Base-by-base conservation (phyloP, 2,888 invertebrate species). In the Galeruca laticollis region DNA sequence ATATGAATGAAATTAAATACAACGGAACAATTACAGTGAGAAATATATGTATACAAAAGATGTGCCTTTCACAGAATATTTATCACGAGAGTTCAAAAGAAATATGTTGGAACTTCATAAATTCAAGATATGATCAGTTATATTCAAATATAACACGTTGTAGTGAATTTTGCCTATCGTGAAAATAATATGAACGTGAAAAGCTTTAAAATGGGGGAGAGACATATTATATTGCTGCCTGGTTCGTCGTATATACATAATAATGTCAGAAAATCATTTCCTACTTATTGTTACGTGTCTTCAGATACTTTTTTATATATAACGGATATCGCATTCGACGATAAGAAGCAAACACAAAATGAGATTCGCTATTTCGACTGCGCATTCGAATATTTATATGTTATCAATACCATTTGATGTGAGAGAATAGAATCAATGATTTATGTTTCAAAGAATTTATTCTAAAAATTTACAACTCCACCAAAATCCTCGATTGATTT, bases 141-240 rank as follows among this genome's bases (percentile, higher is more conserved):
- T 64, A 60, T 69, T 69, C 40, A 43, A 63, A 26, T 26, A 6
- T 26, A 26, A 26, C 26, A 26, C 0, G 1, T 26, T 26, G 26
- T 26, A 5, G 0, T 5, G 26, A 26, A 63, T 52, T 69, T 64
- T 52, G 64, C 52, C 43, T 52, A 37, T 64, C 43, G 40, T 60
- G 47, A 64, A 49, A 60, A 43, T 35, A 64, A 60, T 54, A 60
- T 26, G 57, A 69, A 69, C 60, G 35, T 52, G 52, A 64, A 60
- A 69, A 40, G 40, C 59, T 26, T 69, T 51, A 63, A 63, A 68
- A 31, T 57, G 57, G 69, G 63, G 40, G 57, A 18, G 59, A 64
- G 43, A 31, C 56, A 31, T 56, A 18, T 47, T 47, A 64, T 64
- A 64, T 57, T 64, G 47, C 57, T 20, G 52, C 52, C 20, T n/a